phyloP scores from a whole-genome alignment of 2,113 vertebrate species.

The Limnothrissa miodon region DNA sequence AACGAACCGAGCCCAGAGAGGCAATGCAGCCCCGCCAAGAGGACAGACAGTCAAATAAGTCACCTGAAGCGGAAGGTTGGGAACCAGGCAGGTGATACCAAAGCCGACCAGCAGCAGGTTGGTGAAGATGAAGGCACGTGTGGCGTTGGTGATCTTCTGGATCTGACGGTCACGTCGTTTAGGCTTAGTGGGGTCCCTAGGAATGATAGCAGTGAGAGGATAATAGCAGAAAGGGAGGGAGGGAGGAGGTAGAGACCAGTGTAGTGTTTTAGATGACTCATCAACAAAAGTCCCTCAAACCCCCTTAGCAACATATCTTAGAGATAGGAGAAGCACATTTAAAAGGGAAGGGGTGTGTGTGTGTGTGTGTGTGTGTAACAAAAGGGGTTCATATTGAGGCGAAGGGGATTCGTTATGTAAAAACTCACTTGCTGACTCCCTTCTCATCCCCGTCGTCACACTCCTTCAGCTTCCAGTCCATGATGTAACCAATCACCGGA shows the following conservation, averaged over 20 bases:
- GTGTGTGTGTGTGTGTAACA: conserved; percentile 6
- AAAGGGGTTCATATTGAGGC: not conserved
- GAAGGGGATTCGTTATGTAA: not conserved
- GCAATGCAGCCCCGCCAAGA: not conserved
- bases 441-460: conserved; percentile 83
- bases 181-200: conserved; percentile 79
- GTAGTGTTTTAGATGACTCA: not conserved
- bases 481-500: conserved; percentile 92
- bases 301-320: not conserved
- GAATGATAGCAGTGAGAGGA: not conserved
- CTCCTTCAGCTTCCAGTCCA: conserved; percentile 95
- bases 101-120: conserved; percentile 92
- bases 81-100: conserved; percentile 86
- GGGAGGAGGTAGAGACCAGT: not conserved
- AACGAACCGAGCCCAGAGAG: too few species aligned
- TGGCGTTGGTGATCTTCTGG: conserved; percentile 92
- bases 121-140: conserved; percentile 92
- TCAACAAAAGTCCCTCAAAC: not conserved
- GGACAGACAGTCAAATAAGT: not conserved
- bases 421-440: conserved; percentile 69
- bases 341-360: not conserved
- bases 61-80: conserved; percentile 87
- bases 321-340: not conserved
- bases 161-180: conserved; percentile 82
- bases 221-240: not conserved